Percentiles rank a stretch among this genome's conserved stretches.
These are phyloP conservation scores for Nomada lathburiana DNA, from an alignment of 2,888 invertebrate species.

Conservation along the genomic window DNA sequence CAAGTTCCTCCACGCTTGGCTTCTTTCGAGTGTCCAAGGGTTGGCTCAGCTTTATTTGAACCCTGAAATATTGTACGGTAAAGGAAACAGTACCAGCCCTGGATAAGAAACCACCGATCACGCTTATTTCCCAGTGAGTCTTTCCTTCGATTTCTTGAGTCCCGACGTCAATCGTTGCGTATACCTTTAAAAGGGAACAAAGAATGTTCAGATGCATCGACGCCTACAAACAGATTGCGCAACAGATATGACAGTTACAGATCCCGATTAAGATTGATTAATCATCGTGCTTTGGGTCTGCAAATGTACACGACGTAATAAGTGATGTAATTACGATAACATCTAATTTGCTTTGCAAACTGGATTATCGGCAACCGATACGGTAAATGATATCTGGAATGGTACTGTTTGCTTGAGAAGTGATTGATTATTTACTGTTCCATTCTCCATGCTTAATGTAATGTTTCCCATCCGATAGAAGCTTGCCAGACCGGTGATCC, in stretches of 20 bases:
- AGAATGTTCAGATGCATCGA: conserved; percentile 14
- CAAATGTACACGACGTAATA: conserved; percentile 30
- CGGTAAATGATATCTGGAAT: neutral
- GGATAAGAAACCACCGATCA: conserved; percentile 88
- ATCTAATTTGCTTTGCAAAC: neutral
- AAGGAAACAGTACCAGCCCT: conserved; percentile 91
- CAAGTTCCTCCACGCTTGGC: conserved; percentile 90
- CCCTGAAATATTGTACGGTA: conserved; percentile 91
- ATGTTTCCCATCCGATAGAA: conserved; percentile 93
- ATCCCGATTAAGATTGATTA: conserved; percentile 20
- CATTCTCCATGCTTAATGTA: conserved; percentile 89
- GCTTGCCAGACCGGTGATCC: conserved; percentile 92
- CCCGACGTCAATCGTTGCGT: conserved; percentile 90
- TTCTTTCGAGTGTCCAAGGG: conserved; percentile 91
- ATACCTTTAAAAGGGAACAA: conserved; percentile 75
- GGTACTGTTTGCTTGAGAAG: neutral
- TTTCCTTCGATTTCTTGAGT: conserved; percentile 92
- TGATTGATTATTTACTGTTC: conserved; percentile 85
- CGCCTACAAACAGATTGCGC: conserved; percentile 26
- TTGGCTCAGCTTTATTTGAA: conserved; percentile 89
- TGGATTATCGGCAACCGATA: neutral
- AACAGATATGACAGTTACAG: conserved; percentile 27
- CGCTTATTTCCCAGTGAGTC: conserved; percentile 91
- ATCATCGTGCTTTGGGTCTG: conserved; percentile 1
- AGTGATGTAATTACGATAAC: conserved; percentile 23